Percentiles rank a stretch among this genome's conserved stretches.
Conservation (phyloP, 2,113 vertebrate genomes). For the Cricetomys ansorgei region DNA sequence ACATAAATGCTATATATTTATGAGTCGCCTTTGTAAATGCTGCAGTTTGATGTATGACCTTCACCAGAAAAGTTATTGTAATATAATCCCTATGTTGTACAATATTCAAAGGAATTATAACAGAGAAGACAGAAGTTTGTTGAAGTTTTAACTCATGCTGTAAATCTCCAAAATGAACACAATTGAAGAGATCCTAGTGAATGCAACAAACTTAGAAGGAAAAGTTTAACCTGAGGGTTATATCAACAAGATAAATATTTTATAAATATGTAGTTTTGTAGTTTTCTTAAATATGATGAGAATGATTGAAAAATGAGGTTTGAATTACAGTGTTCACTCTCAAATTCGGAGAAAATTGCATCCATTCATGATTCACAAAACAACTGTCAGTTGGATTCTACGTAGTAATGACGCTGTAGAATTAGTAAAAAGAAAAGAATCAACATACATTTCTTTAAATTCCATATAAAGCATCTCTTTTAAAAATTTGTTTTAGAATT, state of each 20-base stretch:
- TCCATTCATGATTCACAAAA: not conserved
- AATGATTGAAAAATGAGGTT: not conserved
- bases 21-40: not conserved
- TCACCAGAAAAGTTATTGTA: not conserved
- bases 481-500: not conserved
- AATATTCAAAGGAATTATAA: not conserved
- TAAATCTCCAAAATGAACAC: not conserved
- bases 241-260: not conserved
- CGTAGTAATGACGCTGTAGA: not conserved
- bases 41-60: not conserved
- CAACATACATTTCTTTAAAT: not conserved
- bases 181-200: not conserved
- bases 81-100: not conserved
- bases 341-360: not conserved
- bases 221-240: not conserved
- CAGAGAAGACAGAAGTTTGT: not conserved
- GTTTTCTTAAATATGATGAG: not conserved
- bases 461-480: not conserved
- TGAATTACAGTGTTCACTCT: not conserved
- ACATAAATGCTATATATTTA: not conserved
- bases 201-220: not conserved
- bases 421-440: not conserved
- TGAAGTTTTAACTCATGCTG: not conserved
- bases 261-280: not conserved
- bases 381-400: not conserved